Base-by-base conservation (phyloP, 2,888 invertebrate species). In the Perizoma flavofasciatum region DNA sequence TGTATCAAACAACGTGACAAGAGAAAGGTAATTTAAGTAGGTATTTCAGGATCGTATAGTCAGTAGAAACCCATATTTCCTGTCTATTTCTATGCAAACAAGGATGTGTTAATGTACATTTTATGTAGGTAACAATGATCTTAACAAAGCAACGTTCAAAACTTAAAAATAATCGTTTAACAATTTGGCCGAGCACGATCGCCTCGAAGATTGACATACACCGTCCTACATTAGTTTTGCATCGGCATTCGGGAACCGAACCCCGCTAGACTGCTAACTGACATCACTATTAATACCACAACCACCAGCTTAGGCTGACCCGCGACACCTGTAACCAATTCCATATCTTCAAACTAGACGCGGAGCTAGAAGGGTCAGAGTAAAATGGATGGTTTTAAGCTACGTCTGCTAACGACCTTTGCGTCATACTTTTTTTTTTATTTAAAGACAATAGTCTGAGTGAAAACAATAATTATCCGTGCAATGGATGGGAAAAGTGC, bases 231-330 rank as follows among this genome's bases (percentile, higher is more conserved):
- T 86, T 83, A 81, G 77, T 79, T 77, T 73, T 77, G 81, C 82
- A 82, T 81, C 77, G 86, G 88, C 78, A 88, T 88, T 87, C 87
- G 83, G 86, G 86, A 86, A 85, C 86, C 82, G 74, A 83, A 82
- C 78, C 77, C 74, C 72, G 73, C 72, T 64, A 62, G 53, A 63
- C 76, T 75, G 86, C 75, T 85, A 88, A 87, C 83, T 85, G 88
- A 88, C 88, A 83, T 74, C 79, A 82, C 88, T 88, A 89, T 89
- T 87, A 85, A 85, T 89, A 88, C 60, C 54, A 68, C 66, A 6
- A 53, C 63, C 61, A 74, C 86, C 82, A 83, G 63, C 66, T 55
- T 73, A 70, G 69, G 56, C 54, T 74, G 82, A 78, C 59, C 81
- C 63, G 62, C 69, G 68, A 73, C 78, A 81, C 79, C 75, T 79